These are phyloP conservation scores for Rhabdomys pumilio DNA, from an alignment of 2,797 vertebrate species.

Conservation along the genomic window DNA sequence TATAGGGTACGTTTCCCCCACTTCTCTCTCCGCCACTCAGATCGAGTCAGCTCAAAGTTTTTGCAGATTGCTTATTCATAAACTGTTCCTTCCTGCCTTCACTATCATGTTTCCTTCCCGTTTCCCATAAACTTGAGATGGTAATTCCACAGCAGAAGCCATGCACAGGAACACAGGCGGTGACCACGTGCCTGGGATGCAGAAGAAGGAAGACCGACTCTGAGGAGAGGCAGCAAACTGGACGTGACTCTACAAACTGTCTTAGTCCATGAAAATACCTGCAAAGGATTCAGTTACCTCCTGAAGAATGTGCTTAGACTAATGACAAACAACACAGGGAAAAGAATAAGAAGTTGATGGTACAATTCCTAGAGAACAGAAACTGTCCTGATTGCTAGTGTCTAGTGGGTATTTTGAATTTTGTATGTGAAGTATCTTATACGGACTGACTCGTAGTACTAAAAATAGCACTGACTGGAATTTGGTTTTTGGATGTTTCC, in stretches of 20 bases:
- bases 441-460: background rate
- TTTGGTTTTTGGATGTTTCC: background rate
- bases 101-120: conserved; percentile 70
- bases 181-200: conserved; percentile 52
- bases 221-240: conserved; percentile 63
- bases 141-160: conserved; percentile 67
- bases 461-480: conserved; percentile 11
- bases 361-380: background rate
- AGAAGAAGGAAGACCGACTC: conserved; percentile 34
- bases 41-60: conserved; percentile 75
- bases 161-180: conserved; percentile 56
- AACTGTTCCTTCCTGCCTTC: conserved; percentile 74
- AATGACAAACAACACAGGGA: background rate
- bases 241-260: background rate
- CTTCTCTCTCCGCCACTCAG: conserved; percentile 72
- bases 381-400: background rate
- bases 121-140: conserved; percentile 65
- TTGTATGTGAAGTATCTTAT: background rate
- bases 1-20: conserved; percentile 1
- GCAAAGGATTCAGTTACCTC: conserved; percentile 42
- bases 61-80: conserved; percentile 72
- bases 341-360: background rate
- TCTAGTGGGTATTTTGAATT: conserved; percentile 23
- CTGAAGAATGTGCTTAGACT: conserved; percentile 7
- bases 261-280: conserved; percentile 46